phyloP scores from a whole-genome alignment of 2,888 invertebrate species.

The Tethea ocularis region DNA sequence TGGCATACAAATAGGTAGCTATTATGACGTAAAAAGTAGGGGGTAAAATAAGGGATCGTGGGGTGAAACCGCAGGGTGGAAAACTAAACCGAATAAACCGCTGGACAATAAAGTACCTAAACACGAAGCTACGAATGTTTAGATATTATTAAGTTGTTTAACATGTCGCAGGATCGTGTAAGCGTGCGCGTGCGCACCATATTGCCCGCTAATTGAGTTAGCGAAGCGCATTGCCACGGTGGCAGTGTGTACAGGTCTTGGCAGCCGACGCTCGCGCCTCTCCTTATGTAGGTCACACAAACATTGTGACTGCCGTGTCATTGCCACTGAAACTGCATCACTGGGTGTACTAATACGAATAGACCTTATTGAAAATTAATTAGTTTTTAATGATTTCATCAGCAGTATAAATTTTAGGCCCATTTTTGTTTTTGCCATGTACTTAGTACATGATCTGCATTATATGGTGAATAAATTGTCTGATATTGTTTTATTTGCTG shows the following conservation, averaged over 20 bases:
- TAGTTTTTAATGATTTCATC: no score
- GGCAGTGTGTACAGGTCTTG: conserved; percentile 20
- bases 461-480: no score
- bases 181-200: conserved; percentile 32
- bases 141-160: not conserved
- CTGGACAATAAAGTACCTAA: not conserved
- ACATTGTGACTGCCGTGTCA: conserved; percentile 34
- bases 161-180: not conserved
- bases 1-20: no score
- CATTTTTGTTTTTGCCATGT: no score
- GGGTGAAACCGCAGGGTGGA: no score
- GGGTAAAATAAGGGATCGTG: no score
- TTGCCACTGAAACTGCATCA: conserved; percentile 28
- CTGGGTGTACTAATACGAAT: not conserved
- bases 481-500: no score
- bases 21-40: no score
- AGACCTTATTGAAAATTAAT: no score
- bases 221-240: conserved; percentile 17
- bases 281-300: conserved; percentile 46
- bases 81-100: no score
- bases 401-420: no score
- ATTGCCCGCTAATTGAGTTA: conserved; percentile 54
- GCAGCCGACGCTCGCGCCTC: conserved; percentile 27
- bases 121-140: not conserved
- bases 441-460: no score